Evolutionary conservation across 2,888 invertebrate species (phyloP), one percentile per base, ranked within the genome.

Genomic region (Schizotus pectinicornis): DNA sequence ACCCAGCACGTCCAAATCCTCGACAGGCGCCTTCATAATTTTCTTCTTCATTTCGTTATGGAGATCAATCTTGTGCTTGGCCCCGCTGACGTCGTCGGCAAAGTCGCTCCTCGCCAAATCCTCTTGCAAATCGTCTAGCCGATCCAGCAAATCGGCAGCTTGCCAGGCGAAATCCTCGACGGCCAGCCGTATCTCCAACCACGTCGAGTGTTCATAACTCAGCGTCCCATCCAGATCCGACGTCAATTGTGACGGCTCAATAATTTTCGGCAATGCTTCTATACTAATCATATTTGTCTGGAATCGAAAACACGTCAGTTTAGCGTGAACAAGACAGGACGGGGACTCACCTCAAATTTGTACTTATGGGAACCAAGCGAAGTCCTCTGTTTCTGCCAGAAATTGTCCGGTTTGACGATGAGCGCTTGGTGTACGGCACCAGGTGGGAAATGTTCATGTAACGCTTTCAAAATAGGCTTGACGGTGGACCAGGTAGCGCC

Each of bases 311-410:
- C 69, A 55, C 43, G 34, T 41, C 12, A 52, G 50, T 46, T 45
- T 6, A 42, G 11, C 8, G 11, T 43, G 31, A 1, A n/a, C 6
- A 30, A 31, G 30, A 41, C 31, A 22, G 2, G 5, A 22, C 22
- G 31, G 9, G 22, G 8, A 63, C 81, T 82, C 81, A 95, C 95
- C 88, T 98, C 98, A 84, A 98, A 98, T 84, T 96, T 97, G 85
- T 97, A 98, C 85, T 98, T 98, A 81, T 96, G 94, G 82, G 95
- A 94, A 76, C 95, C 95, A 76, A 98, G 87, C 67, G 95, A 95
- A 71, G 97, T 96, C 78, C 97, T 90, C 82, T 98, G 98, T 82
- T 98, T 98, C 82, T 98, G 98, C 98, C 98, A 98, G 84, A 99
- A 98, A 80, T 97, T 98, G 78, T 99, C 98, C 68, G 98, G 97